Base-by-base conservation (phyloP, 2,113 vertebrate genomes). In the Girardinichthys multiradiatus region DNA sequence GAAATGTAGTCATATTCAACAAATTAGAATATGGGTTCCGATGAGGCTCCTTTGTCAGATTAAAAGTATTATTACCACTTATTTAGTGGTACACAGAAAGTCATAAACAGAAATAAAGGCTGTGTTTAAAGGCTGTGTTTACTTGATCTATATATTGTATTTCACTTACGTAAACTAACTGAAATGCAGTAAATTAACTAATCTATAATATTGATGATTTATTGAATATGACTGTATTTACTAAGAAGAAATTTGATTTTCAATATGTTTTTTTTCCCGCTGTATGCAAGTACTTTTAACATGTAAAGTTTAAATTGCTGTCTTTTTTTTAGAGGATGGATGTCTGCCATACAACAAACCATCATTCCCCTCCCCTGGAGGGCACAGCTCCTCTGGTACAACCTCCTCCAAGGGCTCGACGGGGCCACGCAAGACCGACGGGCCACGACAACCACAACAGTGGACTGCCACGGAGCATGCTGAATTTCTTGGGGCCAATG, bases 341-440 rank as follows among this genome's bases (percentile, higher is more conserved):
- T 94, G 98, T 79, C 95, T 97, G 82, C 97, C 98, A 75, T 99
- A 99, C 86, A 97, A 94, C 92, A 99, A 98, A 90, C 98, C 98
- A 80, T 96, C 90, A 37, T 99, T 99, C 90, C 98, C 98, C 0
- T 99, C 98, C 57, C 97, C 98, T 13, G 98, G 98, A 0, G 97
- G 95, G 60, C 97, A 99, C 89, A 99, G 96, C 88, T 99, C 98
- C 48, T 97, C 97, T 19, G 97, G 97, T 88, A 99, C 97, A n/a
- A 88, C 95, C 62, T 99, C 98, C 89, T 99, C 98, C 57, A 99
- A 98, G 92, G 96, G 97, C 81, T 99, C 98, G 0, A 99, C 97
- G 1, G 98, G 97, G 86, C 96, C 97, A 33, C 95, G 97, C 80
- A 99, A 98, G 95, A 81, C 19, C 67, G 96, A 92, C 80, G 95